Percentiles rank a stretch among this genome's conserved stretches.
phyloP scores from a whole-genome alignment of 2,113 vertebrate genomes.

The Amphiprion ocellaris region DNA sequence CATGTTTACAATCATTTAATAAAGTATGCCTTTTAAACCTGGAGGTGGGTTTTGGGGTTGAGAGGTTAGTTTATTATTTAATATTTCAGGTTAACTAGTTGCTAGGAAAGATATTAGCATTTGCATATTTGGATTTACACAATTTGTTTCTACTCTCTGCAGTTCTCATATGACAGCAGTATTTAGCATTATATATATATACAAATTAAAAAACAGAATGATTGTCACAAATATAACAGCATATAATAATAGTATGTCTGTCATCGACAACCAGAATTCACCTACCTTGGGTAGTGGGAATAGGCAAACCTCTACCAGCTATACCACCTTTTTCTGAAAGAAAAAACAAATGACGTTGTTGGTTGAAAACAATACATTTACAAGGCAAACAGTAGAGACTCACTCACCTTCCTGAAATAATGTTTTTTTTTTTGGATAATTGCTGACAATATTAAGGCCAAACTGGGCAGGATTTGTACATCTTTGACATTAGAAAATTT shows the following conservation, averaged over 20 bases:
- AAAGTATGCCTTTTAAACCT: no score
- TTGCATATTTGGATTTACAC: no score
- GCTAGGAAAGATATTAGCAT: no score
- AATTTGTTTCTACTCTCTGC: not conserved
- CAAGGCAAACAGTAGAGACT: not conserved
- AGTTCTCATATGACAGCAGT: not conserved
- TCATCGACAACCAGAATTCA: not conserved
- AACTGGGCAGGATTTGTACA: not conserved
- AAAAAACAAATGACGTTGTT: constrained; percentile 1
- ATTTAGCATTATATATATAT: no score
- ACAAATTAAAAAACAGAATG: not conserved
- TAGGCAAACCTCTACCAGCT: constrained; percentile 36
- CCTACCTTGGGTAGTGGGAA: constrained; percentile 40
- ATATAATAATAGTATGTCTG: no score
- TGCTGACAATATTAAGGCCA: not conserved
- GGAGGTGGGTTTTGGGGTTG: no score
- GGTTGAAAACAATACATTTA: not conserved
- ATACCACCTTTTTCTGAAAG: constrained; percentile 24
- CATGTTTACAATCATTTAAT: no score
- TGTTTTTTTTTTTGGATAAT: not conserved
- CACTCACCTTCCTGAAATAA: no score
- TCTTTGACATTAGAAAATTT: no score
- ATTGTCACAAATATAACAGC: not conserved
- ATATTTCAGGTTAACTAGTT: no score
- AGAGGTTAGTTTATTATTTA: no score